Evolutionary conservation across 2,888 invertebrate genomes (phyloP).

Genomic region (Melanostoma scalare): DNA sequence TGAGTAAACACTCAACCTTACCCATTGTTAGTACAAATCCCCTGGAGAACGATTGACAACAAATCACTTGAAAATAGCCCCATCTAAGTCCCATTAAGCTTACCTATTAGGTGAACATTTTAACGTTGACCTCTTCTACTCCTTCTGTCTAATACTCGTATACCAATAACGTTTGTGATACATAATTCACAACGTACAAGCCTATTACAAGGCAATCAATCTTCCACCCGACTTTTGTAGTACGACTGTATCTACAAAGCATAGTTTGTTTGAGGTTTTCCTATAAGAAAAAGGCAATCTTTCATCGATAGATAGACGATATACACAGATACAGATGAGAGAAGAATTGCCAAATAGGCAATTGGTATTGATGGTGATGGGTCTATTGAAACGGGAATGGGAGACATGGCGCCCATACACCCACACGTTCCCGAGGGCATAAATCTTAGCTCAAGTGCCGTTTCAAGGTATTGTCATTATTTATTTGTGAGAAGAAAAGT

Average conservation of each 20-base stretch:
- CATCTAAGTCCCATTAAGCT: slow-evolving; percentile 71
- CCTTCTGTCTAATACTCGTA: slow-evolving; percentile 7
- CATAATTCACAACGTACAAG: slow-evolving; percentile 71
- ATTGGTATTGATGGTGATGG: slow-evolving; percentile 71
- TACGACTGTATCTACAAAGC: slow-evolving; percentile 45
- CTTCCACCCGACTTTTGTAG: slow-evolving; percentile 57
- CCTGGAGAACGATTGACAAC: slow-evolving; percentile 69
- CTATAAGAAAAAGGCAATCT: slow-evolving; percentile 54
- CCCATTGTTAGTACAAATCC: slow-evolving; percentile 42
- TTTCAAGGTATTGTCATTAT: slow-evolving; percentile 70
- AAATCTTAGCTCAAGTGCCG: slow-evolving; percentile 68
- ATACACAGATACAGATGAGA: slow-evolving; percentile 50
- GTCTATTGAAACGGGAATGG: slow-evolving; percentile 39
- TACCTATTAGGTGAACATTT: slow-evolving; percentile 72
- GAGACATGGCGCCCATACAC: slow-evolving; percentile 27
- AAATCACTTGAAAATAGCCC: slow-evolving; percentile 70
- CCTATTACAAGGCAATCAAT: slow-evolving; percentile 73
- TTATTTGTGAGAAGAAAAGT: slow-evolving; percentile 47
- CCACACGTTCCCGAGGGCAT: slow-evolving; percentile 56
- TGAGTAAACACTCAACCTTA: slow-evolving; percentile 21
- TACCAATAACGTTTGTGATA: slow-evolving; percentile 55
- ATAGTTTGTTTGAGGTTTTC: slow-evolving; percentile 58
- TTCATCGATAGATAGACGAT: slow-evolving; percentile 67
- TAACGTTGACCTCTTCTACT: slow-evolving; percentile 60
- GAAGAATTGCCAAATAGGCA: slow-evolving; percentile 71